Percentiles rank a stretch among this genome's conserved stretches.
phyloP scores from a whole-genome alignment of 2,888 invertebrate genomes.

The Pristionchus maxplancki region DNA sequence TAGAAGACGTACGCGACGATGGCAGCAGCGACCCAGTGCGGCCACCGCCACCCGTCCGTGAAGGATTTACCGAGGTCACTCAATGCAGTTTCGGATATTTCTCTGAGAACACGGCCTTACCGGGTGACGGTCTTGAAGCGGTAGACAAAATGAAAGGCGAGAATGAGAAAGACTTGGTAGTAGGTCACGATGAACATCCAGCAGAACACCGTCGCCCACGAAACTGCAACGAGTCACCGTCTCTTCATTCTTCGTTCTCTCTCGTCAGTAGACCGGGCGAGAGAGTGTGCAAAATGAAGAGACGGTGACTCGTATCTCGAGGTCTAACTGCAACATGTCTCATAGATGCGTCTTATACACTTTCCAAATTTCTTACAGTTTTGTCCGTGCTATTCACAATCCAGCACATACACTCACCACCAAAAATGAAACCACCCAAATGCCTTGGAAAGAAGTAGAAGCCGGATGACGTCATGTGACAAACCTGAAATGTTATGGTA shows the following conservation, averaged over 20 bases:
- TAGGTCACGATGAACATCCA: not conserved
- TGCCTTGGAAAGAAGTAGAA: conserved; percentile 19
- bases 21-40: not conserved
- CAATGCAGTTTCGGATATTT: not conserved
- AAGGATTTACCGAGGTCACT: not conserved
- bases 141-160: conserved; percentile 28
- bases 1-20: not conserved
- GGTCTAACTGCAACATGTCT: too few relatives aligned
- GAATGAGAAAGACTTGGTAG: not conserved
- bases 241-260: too few relatives aligned
- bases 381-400: not conserved
- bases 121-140: not conserved
- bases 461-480: not conserved
- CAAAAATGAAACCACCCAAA: not conserved
- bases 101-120: not conserved
- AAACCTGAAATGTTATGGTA: not conserved
- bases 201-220: not conserved
- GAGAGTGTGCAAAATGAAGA: not conserved
- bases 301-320: too few relatives aligned
- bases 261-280: too few relatives aligned
- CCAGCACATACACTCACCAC: not conserved
- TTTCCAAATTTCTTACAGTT: not conserved
- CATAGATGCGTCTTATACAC: not conserved
- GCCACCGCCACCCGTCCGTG: not conserved
- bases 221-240: not conserved